Evolutionary conservation across 2,888 invertebrate genomes (phyloP).

Genomic region (Calliopum simillimum): DNA sequence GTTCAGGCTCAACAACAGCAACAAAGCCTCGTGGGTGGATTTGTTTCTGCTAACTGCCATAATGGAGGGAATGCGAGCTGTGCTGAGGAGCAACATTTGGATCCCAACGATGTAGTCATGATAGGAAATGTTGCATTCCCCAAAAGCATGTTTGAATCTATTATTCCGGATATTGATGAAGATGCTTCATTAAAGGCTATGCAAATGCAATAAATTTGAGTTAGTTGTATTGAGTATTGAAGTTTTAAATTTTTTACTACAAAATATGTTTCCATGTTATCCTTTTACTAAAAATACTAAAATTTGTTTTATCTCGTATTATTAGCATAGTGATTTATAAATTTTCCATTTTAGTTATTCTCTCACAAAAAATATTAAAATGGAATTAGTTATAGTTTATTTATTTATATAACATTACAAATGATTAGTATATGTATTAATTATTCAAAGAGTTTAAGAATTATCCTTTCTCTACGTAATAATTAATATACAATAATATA

Average conservation of each 20-base stretch:
- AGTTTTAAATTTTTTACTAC: conserved; percentile 1
- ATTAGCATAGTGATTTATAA: too few relatives aligned
- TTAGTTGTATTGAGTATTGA: conserved; percentile 18
- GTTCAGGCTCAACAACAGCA: conserved; percentile 34
- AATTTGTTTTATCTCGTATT: too few relatives aligned
- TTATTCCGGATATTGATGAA: conserved; percentile 53
- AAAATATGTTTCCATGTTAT: neutral
- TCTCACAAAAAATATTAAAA: too few relatives aligned
- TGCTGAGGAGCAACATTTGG: conserved; percentile 25
- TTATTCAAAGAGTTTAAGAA: too few relatives aligned
- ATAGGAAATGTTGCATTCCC: conserved; percentile 57
- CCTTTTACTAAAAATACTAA: too few relatives aligned
- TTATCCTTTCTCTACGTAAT: too few relatives aligned
- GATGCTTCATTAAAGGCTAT: conserved; percentile 40
- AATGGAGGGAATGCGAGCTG: neutral
- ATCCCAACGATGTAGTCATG: conserved; percentile 49
- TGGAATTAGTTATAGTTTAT: too few relatives aligned
- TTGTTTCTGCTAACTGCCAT: conserved; percentile 11
- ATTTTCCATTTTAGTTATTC: too few relatives aligned
- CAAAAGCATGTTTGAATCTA: conserved; percentile 55
- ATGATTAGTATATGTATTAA: too few relatives aligned
- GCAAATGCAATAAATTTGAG: conserved; percentile 30
- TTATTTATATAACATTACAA: too few relatives aligned
- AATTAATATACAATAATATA: too few relatives aligned
- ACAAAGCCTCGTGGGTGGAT: conserved; percentile 29